A percentile compares a stretch with the other conserved stretches of the same genome.
Conservation (phyloP, 2,797 vertebrate species). For the Mus caroli region DNA sequence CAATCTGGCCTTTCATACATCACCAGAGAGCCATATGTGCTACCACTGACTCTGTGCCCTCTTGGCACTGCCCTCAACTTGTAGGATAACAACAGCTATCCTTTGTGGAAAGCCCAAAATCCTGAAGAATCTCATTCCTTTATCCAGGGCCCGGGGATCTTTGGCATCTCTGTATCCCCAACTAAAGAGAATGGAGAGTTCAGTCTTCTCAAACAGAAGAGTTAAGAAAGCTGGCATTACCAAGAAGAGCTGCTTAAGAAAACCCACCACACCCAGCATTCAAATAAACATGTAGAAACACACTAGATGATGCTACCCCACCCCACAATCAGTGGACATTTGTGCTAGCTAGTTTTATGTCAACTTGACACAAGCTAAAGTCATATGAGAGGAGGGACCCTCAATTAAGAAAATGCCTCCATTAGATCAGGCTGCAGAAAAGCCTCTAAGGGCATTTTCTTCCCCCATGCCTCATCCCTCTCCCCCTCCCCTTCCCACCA, state of each 20-base stretch:
- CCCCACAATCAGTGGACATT: not conserved
- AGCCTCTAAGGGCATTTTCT: not conserved
- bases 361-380: not conserved
- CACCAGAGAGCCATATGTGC: not conserved
- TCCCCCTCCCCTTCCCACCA: not conserved
- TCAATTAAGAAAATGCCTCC: not conserved
- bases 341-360: not conserved
- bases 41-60: not conserved
- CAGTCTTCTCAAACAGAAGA: not conserved
- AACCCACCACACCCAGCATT: not conserved
- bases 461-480: not conserved
- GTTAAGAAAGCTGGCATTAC: not conserved
- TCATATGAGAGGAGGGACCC: not conserved
- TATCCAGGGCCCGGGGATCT: not conserved
- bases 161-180: rapidly evolving
- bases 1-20: not conserved
- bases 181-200: no score
- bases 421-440: not conserved
- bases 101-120: not conserved
- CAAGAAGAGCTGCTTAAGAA: not conserved
- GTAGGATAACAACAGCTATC: not conserved
- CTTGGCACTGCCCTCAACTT: rapidly evolving
- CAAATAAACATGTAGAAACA: not conserved
- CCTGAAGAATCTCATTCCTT: not conserved
- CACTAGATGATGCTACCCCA: not conserved